phyloP scores from a whole-genome alignment of 2,888 invertebrate genomes.

The Ceramica pisi region DNA sequence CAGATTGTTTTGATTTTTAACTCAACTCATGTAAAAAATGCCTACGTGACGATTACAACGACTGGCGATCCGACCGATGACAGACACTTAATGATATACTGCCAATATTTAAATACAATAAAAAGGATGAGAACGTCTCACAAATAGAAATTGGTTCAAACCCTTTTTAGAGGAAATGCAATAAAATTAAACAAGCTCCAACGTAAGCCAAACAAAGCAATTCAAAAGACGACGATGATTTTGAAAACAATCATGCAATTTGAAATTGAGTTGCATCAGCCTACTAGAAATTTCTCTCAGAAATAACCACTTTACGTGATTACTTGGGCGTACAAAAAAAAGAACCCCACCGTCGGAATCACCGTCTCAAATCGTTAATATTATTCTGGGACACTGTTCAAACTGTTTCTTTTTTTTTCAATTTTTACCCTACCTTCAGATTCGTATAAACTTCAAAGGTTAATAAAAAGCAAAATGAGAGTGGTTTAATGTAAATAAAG shows the following conservation, averaged over 20 bases:
- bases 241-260: constrained; percentile 49
- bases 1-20: constrained; percentile 40
- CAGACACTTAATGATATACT: constrained; percentile 52
- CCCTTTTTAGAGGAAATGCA: constrained; percentile 16
- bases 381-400: constrained; percentile 21
- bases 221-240: constrained; percentile 21
- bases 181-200: constrained; percentile 21
- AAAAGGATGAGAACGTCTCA: constrained; percentile 43
- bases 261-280: constrained; percentile 57
- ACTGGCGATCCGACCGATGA: constrained; percentile 9
- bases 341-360: constrained; percentile 4
- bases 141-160: constrained; percentile 30
- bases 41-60: constrained; percentile 44
- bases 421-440: constrained; percentile 9
- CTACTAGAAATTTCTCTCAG: constrained; percentile 44
- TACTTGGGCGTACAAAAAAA: constrained; percentile 29
- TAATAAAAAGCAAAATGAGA: constrained; percentile 47
- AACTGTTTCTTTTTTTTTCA: constrained; percentile 3
- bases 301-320: constrained; percentile 25
- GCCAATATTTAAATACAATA: constrained; percentile 24
- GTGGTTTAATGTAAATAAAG: constrained; percentile 52
- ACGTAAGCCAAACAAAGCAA: constrained; percentile 17
- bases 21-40: constrained; percentile 47
- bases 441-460: constrained; percentile 57
- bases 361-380: constrained; percentile 37